Conservation (phyloP, 2,888 invertebrate genomes). For the Dryobotodes eremita region DNA sequence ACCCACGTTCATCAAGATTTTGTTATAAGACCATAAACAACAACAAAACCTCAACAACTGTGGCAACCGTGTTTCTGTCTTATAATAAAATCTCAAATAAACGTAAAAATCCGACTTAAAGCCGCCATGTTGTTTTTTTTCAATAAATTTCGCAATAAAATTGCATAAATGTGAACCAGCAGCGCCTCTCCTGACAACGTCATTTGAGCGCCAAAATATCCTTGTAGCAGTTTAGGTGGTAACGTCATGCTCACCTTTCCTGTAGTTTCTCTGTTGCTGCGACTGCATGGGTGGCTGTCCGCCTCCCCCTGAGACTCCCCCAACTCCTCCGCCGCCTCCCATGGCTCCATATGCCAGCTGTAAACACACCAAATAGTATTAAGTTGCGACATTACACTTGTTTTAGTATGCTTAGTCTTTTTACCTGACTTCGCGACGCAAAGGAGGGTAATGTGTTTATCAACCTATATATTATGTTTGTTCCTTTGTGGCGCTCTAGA, state of each 20-base stretch:
- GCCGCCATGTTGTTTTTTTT: too few species aligned
- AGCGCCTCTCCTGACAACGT: background rate
- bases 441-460: too few species aligned
- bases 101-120: background rate
- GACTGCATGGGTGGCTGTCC: slow-evolving; percentile 87
- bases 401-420: slow-evolving; percentile 18
- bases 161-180: background rate
- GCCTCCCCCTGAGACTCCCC: slow-evolving; percentile 79
- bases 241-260: slow-evolving; percentile 78
- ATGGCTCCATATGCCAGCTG: slow-evolving; percentile 85
- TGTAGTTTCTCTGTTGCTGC: slow-evolving; percentile 84
- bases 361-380: slow-evolving; percentile 6
- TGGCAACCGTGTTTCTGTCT: too few species aligned
- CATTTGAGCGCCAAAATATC: background rate
- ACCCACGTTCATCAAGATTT: background rate
- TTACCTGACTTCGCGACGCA: too few species aligned
- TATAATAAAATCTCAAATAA: background rate
- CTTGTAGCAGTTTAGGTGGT: background rate
- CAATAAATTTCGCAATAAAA: too few species aligned
- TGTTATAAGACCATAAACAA: background rate
- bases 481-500: too few species aligned
- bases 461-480: too few species aligned
- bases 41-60: too few species aligned
- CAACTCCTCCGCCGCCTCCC: slow-evolving; percentile 85
- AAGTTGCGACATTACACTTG: background rate